Conservation (phyloP, 2,888 invertebrate species). For the Eristalis tenax region DNA sequence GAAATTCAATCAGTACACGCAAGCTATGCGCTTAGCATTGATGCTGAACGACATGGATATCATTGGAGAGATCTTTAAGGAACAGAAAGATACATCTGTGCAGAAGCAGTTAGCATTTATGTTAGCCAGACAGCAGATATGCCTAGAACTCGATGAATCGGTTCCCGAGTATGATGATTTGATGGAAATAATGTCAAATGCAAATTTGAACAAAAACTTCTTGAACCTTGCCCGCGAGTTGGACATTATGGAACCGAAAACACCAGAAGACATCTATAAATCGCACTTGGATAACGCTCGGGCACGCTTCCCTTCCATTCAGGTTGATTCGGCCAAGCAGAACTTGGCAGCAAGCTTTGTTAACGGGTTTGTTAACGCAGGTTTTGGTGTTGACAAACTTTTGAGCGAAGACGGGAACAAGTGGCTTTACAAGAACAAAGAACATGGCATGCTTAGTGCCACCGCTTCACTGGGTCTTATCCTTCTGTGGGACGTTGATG, state of each 20-base stretch:
- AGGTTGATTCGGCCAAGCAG: conserved; percentile 96
- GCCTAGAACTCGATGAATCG: conserved; percentile 88
- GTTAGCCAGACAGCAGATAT: conserved; percentile 96
- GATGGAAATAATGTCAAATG: conserved; percentile 95
- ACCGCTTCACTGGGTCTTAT: conserved; percentile 98
- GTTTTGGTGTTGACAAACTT: conserved; percentile 97
- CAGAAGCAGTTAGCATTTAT: conserved; percentile 98
- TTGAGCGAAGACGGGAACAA: conserved; percentile 91
- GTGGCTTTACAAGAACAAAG: conserved; percentile 98
- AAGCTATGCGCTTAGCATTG: conserved; percentile 94
- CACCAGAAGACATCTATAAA: conserved; percentile 99
- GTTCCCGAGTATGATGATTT: conserved; percentile 87
- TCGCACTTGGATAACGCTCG: conserved; percentile 95
- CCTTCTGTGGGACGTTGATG: conserved; percentile 99
- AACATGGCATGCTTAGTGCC: conserved; percentile 98
- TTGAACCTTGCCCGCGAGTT: conserved; percentile 96
- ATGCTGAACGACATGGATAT: conserved; percentile 91
- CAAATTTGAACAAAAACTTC: conserved; percentile 96
- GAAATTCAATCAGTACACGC: conserved; percentile 93
- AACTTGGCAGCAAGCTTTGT: conserved; percentile 99
- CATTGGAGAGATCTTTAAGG: conserved; percentile 91
- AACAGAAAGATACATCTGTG: conserved; percentile 90
- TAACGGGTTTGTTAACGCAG: conserved; percentile 99
- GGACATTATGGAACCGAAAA: conserved; percentile 99
- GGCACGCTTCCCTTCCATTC: conserved; percentile 87